These are phyloP conservation scores for Euglossa dilemma DNA, from an alignment of 1,140 invertebrate genomes.

Conservation along the genomic window DNA sequence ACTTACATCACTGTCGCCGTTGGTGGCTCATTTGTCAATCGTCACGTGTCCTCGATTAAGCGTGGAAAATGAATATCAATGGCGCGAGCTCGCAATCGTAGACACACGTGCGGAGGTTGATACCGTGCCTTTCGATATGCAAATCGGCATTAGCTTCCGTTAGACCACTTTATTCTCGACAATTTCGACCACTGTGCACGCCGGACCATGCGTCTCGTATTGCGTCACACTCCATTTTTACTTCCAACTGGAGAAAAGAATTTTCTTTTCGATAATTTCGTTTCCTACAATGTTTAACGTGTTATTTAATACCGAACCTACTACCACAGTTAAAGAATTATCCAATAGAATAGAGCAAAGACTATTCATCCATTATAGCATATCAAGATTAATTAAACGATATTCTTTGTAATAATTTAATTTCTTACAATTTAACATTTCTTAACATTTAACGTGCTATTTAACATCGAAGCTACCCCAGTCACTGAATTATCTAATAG, in stretches of 20 bases:
- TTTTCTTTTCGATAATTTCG: no score
- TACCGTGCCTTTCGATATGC: background rate
- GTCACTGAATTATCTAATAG: no score
- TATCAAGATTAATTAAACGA: background rate
- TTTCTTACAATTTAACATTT: background rate
- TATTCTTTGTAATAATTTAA: background rate
- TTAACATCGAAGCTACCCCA: no score
- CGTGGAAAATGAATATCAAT: conserved; percentile 40
- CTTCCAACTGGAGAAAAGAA: no score
- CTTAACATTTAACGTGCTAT: no score
- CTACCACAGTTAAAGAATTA: no score
- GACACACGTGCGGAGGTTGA: background rate
- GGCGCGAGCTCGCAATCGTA: background rate
- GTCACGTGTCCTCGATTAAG: conserved; percentile 30
- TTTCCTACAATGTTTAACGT: no score
- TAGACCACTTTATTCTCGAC: background rate
- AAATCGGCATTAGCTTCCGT: background rate
- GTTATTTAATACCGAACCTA: no score
- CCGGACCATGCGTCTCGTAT: background rate
- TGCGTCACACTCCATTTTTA: no score
- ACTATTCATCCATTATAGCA: no score
- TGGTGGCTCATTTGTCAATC: conserved; percentile 29
- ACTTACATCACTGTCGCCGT: conserved; percentile 16
- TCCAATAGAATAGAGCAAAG: no score
- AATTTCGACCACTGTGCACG: background rate